Evolutionary conservation across 2,113 vertebrate genomes (phyloP).

Genomic region (Megaceryle maxima): DNA sequence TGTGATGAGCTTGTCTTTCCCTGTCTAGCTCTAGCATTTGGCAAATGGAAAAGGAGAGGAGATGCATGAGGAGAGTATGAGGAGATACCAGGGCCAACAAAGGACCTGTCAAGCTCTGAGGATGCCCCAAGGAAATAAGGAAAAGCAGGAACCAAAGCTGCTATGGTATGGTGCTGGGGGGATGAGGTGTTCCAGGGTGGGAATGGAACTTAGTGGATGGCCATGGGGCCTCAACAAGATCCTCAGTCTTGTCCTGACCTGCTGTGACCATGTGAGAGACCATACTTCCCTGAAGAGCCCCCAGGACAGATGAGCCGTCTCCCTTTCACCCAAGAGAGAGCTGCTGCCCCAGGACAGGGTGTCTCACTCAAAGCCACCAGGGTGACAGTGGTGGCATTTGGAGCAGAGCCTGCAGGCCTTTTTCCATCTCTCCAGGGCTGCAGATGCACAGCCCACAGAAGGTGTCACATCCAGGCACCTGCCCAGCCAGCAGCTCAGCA

Average conservation of each 20-base stretch:
- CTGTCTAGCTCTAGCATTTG: background rate
- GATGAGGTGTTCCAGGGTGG: background rate
- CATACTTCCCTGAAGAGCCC: background rate
- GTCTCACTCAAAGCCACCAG: background rate
- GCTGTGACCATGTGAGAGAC: background rate
- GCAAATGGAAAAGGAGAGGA: background rate
- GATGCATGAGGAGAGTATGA: fast-evolving
- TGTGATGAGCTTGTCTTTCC: background rate
- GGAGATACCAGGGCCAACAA: background rate
- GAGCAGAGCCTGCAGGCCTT: background rate
- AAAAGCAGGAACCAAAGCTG: background rate
- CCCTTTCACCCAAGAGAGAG: background rate
- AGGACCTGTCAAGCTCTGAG: background rate
- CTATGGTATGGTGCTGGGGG: background rate
- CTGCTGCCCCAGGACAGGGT: background rate
- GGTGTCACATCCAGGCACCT: fast-evolving
- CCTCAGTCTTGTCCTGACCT: background rate
- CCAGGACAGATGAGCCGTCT: background rate
- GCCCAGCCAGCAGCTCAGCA: background rate
- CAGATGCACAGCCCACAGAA: background rate
- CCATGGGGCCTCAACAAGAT: background rate
- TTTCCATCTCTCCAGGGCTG: background rate
- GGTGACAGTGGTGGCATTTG: background rate
- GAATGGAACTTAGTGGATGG: background rate
- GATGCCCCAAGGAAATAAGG: background rate